phyloP scores from a whole-genome alignment of 2,888 invertebrate genomes.

The Plagiodera versicolora region DNA sequence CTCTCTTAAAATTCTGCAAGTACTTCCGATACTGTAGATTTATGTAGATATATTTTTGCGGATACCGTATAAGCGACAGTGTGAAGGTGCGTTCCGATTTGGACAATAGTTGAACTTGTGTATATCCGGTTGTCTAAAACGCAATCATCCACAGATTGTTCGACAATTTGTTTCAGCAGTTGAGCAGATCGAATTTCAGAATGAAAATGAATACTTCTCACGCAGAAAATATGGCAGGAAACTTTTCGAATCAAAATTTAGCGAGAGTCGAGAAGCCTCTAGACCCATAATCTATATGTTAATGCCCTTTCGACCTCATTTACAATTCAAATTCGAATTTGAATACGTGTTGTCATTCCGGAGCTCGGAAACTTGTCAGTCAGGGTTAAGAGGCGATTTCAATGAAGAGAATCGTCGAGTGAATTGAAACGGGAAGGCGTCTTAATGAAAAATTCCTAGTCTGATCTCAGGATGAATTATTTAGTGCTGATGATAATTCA shows the following conservation, averaged over 20 bases:
- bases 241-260: constrained; percentile 9
- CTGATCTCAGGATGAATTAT: background rate
- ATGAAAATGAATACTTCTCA: background rate
- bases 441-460: background rate
- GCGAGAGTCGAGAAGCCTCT: constrained; percentile 6
- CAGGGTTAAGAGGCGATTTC: constrained; percentile 12
- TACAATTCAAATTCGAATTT: constrained; percentile 36
- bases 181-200: too few relatives aligned
- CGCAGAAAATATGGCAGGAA: background rate
- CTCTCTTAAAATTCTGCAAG: too few relatives aligned
- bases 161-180: too few relatives aligned
- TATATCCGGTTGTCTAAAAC: too few relatives aligned
- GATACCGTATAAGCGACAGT: too few relatives aligned
- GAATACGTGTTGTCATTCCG: constrained; percentile 26
- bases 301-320: constrained; percentile 29
- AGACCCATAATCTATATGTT: constrained; percentile 19
- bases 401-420: constrained; percentile 12
- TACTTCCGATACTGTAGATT: too few relatives aligned
- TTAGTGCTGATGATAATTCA: background rate
- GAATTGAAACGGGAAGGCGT: constrained; percentile 1
- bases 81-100: too few relatives aligned
- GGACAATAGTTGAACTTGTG: too few relatives aligned
- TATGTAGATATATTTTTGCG: too few relatives aligned
- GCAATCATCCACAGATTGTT: too few relatives aligned
- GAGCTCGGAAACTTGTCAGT: constrained; percentile 14